These are phyloP conservation scores for Dinocampus coccinellae DNA, from an alignment of 2,888 invertebrate species.

Conservation along the genomic window DNA sequence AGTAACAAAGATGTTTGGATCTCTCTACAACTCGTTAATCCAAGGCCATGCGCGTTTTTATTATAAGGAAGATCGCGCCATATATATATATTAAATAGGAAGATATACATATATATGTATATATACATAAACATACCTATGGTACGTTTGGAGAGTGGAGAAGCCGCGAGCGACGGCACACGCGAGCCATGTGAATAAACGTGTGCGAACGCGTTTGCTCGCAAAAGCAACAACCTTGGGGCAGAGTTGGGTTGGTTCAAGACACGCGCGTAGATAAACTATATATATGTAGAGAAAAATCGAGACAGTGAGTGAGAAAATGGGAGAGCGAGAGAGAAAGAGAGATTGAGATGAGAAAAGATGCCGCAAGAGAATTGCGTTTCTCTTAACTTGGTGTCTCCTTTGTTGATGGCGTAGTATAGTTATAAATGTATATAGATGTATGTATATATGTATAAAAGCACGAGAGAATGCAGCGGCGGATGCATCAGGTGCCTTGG, in stretches of 20 bases:
- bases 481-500: conserved; percentile 35
- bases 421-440: background rate
- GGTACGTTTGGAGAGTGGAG: background rate
- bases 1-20: conserved; percentile 15
- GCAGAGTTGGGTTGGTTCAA: background rate
- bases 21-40: conserved; percentile 34
- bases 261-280: background rate
- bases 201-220: background rate
- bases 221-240: background rate
- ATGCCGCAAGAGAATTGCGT: background rate
- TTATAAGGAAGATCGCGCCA: too few relatives aligned
- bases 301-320: too few relatives aligned
- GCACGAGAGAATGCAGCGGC: conserved; percentile 30
- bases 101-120: background rate
- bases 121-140: background rate
- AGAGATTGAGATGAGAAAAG: background rate
- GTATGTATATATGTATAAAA: background rate
- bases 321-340: too few relatives aligned
- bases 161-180: conserved; percentile 29
- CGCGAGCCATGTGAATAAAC: conserved; percentile 8
- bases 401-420: background rate
- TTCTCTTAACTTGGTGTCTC: conserved; percentile 15
- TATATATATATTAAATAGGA: background rate
- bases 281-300: too few relatives aligned
- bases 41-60: conserved; percentile 35